Base-by-base conservation (phyloP, 1,140 invertebrate species). In the Zaprionus africanus region DNA sequence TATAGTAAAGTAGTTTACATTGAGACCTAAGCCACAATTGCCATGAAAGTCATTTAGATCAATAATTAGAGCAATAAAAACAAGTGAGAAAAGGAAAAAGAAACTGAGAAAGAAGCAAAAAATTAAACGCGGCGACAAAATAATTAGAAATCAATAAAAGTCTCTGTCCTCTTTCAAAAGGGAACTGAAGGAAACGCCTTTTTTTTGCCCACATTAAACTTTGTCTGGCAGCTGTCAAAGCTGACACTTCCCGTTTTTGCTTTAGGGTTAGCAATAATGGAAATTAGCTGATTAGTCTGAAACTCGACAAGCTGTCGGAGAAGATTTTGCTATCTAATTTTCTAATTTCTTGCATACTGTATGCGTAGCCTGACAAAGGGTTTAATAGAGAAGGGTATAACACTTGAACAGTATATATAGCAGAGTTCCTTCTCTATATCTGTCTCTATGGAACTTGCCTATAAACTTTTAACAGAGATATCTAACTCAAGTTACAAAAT, bases 101-200 rank as follows among this genome's bases (percentile, higher is more conserved):
- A 7, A 5, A 41, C 5, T n/a, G 2, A n/a, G 38, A 2, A 2
- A 15, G 34, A 56, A 9, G 0, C 5, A 46, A 46, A 9, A 0
- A 68, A 17, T n/a, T 15, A 13, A 15, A 61, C 46, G 61, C 34
- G 49, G 13, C 65, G 15, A 59, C 59, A 59, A 75, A 69, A 81
- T 88, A 87, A 88, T 88, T 78, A 75, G 60, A 79, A 90, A 88
- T 90, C 84, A 57, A 81, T 84, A 81, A 81, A 38, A 22, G 38
- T 15, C 34, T 61, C 19, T 24, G 19, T 3, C 46, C 19, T 12
- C 11, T 2, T 24, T 31, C 9, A 9, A 34, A 2, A 11, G 31
- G 9, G 9, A 34, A 34, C 9, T 11, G 9, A 9, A 3, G 3
- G 9, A 11, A 34, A 34, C 31, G 31, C 3, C 7, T 11, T 11